These are phyloP conservation scores for Falcaria lacertinaria DNA, from an alignment of 2,888 invertebrate genomes.

Conservation along the genomic window DNA sequence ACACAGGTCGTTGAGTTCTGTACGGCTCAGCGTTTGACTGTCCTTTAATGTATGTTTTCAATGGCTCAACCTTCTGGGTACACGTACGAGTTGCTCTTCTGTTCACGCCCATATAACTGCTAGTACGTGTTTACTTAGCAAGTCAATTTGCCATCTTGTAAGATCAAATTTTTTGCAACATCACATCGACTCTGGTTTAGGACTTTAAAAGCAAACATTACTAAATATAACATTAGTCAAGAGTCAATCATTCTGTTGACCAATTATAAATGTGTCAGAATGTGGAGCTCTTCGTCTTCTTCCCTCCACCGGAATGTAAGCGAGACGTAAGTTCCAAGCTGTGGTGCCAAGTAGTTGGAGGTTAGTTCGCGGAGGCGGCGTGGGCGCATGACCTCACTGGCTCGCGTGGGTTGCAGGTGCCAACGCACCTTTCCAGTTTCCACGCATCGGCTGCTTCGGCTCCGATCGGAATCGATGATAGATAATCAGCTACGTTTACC, in stretches of 20 bases:
- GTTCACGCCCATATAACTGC: too few relatives aligned
- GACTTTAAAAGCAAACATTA: too few relatives aligned
- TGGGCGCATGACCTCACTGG: slow-evolving; percentile 60
- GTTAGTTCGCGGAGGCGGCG: slow-evolving; percentile 30
- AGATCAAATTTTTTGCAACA: too few relatives aligned
- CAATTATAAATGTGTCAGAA: slow-evolving; percentile 22
- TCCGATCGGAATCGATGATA: slow-evolving; percentile 34
- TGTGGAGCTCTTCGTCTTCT: slow-evolving; percentile 17
- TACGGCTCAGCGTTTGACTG: too few relatives aligned
- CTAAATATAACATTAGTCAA: too few relatives aligned
- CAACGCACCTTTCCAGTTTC: slow-evolving; percentile 70
- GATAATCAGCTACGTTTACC: slow-evolving; percentile 32
- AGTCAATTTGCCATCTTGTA: too few relatives aligned
- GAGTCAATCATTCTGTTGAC: neutral
- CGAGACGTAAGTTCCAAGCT: slow-evolving; percentile 5
- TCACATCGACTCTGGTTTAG: too few relatives aligned
- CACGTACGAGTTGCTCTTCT: too few relatives aligned
- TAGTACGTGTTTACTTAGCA: too few relatives aligned
- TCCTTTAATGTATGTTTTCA: too few relatives aligned
- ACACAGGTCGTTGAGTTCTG: too few relatives aligned
- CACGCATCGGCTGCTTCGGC: slow-evolving; percentile 38
- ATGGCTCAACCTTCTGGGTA: too few relatives aligned
- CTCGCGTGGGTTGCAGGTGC: slow-evolving; percentile 71
- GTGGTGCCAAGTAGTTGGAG: slow-evolving; percentile 19
- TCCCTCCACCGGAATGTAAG: slow-evolving; percentile 13